Evolutionary conservation across 92 coral and sea anemone species (phyloP), one percentile per base, ranked within the genome.

Genomic region (Epizoanthus ramosus): DNA sequence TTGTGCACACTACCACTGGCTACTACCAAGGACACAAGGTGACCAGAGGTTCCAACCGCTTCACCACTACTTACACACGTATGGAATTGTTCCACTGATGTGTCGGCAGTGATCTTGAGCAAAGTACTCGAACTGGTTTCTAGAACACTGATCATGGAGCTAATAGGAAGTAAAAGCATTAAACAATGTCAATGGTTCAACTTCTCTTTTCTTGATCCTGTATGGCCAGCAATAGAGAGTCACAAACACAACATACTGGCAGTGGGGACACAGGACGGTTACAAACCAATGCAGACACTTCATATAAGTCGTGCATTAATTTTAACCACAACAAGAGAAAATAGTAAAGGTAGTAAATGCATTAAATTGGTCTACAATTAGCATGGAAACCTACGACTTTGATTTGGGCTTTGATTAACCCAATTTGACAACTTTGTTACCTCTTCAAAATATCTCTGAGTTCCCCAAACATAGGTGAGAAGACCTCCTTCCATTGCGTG

Each of bases 401-500:
- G 9, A 15, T 15, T 15, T 15, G 61, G 61, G 5, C 4, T 15
- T 57, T n/a, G 22, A 57, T 57, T n/a, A 9, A 16, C 17, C 75
- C 60, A 73, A 7, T 69, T 71, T 6, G 25, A 17, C 5, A 72
- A 72, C 31, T 80, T 82, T 12, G 83, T 57, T 33, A 63, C 86
- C 39, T 83, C 83, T 68, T 76, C 88, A 72, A 91, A 71, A 93
- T 91, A 15, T 71, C 77, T 83, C 88, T 91, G 37, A 93, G 80
- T 66, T 85, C 84, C 4, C 97, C 97, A 21, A 75, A 88, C 53
- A 72, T 63, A 54, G 97, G 93, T 12, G 6, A n/a, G 74, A 80
- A 93, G 23, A 93, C 94, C 0, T 58, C 76, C n/a, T 85, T 81
- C 97, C 97, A 93, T 54, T 93, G 90, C 50, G 97, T 88, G 92